Percentiles rank a stretch among this genome's conserved stretches.
Conservation (phyloP, 2,888 invertebrate species). For the Aethes cnicana region DNA sequence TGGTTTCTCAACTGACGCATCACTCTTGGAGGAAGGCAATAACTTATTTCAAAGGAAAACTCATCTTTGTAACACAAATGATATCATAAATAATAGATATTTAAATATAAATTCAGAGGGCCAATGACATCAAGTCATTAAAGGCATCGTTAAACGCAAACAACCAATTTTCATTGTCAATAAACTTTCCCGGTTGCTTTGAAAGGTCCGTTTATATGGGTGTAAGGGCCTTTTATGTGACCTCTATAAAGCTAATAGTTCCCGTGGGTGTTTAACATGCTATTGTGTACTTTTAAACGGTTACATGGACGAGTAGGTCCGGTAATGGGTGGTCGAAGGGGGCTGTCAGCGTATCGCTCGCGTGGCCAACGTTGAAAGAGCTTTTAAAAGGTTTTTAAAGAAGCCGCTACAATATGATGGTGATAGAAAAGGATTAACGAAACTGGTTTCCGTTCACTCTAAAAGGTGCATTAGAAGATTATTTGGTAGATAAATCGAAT, state of each 20-base stretch:
- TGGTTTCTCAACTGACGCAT: too few relatives aligned
- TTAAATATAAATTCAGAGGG: too few relatives aligned
- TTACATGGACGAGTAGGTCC: slow-evolving; percentile 38
- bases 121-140: too few relatives aligned
- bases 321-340: slow-evolving; percentile 35
- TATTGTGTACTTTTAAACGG: slow-evolving; percentile 38
- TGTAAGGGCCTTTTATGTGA: slow-evolving; percentile 19
- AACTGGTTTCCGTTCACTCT: too few relatives aligned
- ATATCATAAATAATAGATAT: too few relatives aligned
- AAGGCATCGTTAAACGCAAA: neutral
- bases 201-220: slow-evolving; percentile 11
- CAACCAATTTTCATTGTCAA: neutral
- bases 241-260: slow-evolving; percentile 37
- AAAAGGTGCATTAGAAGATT: too few relatives aligned
- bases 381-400: slow-evolving; percentile 22
- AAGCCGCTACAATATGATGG: too few relatives aligned
- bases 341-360: slow-evolving; percentile 31
- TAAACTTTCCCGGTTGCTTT: slow-evolving; percentile 13
- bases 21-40: too few relatives aligned
- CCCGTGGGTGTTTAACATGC: slow-evolving; percentile 41
- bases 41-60: neutral
- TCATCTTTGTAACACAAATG: neutral
- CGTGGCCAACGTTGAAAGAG: slow-evolving; percentile 3
- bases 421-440: too few relatives aligned
- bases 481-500: too few relatives aligned